Percentiles rank a stretch among this genome's conserved stretches.
Evolutionary conservation across 1,140 invertebrate genomes (phyloP).

Genomic region (Lepidurus arcticus): DNA sequence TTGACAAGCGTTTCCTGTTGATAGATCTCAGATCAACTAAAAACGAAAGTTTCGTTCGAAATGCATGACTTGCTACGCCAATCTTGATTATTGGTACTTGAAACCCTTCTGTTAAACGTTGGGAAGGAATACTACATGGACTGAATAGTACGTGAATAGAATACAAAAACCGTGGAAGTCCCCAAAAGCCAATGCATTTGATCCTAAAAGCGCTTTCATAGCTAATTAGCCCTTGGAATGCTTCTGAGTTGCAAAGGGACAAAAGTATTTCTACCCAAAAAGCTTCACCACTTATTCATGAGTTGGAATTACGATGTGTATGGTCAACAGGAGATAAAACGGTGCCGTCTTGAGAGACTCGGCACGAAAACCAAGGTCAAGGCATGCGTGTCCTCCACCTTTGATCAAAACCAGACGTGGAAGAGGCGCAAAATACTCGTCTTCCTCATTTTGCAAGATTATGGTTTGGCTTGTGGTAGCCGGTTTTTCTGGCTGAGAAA

Average conservation of each 20-base stretch:
- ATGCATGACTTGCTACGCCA: background rate
- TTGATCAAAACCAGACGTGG: background rate
- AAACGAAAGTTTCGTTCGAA: background rate
- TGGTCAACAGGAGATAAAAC: background rate
- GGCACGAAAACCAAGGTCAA: background rate
- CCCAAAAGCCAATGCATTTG: background rate
- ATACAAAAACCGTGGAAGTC: background rate
- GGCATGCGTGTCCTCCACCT: background rate
- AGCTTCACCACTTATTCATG: background rate
- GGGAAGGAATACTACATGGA: too few relatives aligned
- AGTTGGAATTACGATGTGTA: too few relatives aligned
- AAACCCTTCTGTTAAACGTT: background rate
- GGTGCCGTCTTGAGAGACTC: background rate
- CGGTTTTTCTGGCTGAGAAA: background rate
- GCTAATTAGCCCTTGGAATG: background rate
- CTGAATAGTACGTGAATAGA: too few relatives aligned
- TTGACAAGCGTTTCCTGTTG: background rate
- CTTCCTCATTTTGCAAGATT: background rate
- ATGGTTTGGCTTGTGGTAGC: background rate
- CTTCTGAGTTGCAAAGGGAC: background rate
- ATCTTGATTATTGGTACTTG: background rate
- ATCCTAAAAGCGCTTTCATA: background rate
- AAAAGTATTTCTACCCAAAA: background rate
- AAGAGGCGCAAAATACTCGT: too few relatives aligned
- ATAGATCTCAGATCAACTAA: background rate